A percentile compares a stretch with the other conserved stretches of the same genome.
Evolutionary conservation across 2,797 vertebrate genomes (phyloP).

Genomic region (Natrix natrix): DNA sequence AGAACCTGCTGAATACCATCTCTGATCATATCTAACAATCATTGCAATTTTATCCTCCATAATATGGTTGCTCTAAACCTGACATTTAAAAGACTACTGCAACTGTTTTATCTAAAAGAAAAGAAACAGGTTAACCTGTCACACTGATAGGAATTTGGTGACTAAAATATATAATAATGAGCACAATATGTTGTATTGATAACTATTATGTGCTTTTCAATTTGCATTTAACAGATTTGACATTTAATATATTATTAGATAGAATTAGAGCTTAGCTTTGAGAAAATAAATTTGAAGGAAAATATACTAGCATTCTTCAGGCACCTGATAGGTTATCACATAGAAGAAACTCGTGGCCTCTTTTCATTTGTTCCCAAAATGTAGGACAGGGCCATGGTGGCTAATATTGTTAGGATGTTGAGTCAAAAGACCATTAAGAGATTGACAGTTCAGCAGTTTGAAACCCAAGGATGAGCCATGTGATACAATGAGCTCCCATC

Average conservation of each 20-base stretch:
- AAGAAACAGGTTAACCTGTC: not conserved
- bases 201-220: not conserved
- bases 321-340: not conserved
- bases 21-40: not conserved
- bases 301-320: not conserved
- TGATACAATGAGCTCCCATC: not conserved
- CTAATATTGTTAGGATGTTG: not conserved
- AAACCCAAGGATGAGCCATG: not conserved
- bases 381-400: not conserved
- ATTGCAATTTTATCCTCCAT: not conserved
- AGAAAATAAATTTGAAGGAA: not conserved
- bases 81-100: not conserved
- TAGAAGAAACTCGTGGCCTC: not conserved
- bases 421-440: not conserved
- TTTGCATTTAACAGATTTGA: not conserved
- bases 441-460: not conserved
- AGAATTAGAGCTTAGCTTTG: not conserved
- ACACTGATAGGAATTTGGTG: not conserved
- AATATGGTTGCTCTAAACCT: not conserved
- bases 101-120: not conserved
- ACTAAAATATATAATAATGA: not conserved
- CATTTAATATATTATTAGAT: not conserved
- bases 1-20: too few relatives aligned
- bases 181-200: not conserved
- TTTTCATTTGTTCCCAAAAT: not conserved